Conservation (phyloP, 2,797 vertebrate genomes). For the Poecilia velifera region DNA sequence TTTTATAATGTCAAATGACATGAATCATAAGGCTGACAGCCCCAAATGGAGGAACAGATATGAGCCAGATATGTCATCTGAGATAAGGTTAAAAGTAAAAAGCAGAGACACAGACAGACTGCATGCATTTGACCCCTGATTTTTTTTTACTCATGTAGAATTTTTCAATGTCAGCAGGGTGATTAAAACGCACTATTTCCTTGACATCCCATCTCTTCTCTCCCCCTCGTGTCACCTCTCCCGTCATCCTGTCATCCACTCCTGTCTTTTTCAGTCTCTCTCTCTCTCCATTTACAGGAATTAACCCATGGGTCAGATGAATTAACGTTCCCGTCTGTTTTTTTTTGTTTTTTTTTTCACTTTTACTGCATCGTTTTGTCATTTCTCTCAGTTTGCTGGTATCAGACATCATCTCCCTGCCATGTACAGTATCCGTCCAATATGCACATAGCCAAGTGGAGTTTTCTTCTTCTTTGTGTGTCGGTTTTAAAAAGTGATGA, state of each 20-base stretch:
- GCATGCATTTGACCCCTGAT: conserved; percentile 22
- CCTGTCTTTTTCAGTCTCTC: conserved; percentile 27
- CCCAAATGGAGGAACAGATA: conserved; percentile 69
- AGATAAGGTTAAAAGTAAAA: conserved; percentile 52
- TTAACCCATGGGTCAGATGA: conserved; percentile 47
- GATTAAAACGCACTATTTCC: conserved; percentile 40
- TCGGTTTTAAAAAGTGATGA: background rate
- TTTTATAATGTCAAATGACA: conserved; percentile 77
- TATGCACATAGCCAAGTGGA: conserved; percentile 42
- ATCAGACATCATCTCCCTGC: conserved; percentile 67
- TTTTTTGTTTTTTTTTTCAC: conserved; percentile 43
- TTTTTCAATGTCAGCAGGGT: conserved; percentile 45
- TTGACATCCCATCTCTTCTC: conserved; percentile 34
- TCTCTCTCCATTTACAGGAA: conserved; percentile 38
- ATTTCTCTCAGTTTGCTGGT: conserved; percentile 69
- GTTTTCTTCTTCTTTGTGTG: conserved; percentile 10
- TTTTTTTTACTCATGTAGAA: conserved; percentile 59
- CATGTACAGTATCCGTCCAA: conserved; percentile 48
- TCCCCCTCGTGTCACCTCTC: conserved; percentile 45
- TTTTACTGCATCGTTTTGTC: conserved; percentile 51
- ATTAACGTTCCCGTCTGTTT: conserved; percentile 35
- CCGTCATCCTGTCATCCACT: conserved; percentile 26
- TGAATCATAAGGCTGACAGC: conserved; percentile 74
- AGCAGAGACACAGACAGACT: conserved; percentile 19
- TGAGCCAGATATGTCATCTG: conserved; percentile 71